Evolutionary conservation across 2,888 invertebrate genomes (phyloP).

Genomic region (Mylabris sibirica): DNA sequence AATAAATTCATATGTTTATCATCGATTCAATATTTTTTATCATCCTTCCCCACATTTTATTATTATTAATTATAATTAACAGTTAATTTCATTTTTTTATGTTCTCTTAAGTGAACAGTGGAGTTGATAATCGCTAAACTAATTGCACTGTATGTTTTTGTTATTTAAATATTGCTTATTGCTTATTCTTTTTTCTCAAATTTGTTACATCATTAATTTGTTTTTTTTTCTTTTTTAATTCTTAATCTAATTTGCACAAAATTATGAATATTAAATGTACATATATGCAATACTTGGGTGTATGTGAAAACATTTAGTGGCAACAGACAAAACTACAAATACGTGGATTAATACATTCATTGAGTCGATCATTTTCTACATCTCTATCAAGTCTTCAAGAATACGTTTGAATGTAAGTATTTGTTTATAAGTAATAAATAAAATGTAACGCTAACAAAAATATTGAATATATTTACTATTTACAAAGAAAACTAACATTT

Average conservation of each 20-base stretch:
- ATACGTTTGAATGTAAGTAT: slow-evolving; percentile 17
- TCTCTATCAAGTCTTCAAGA: slow-evolving; percentile 2
- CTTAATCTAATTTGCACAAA: slow-evolving; percentile 12
- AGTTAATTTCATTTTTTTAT: neutral
- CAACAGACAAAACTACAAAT: slow-evolving; percentile 13
- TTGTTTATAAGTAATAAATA: neutral
- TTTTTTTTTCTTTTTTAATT: slow-evolving; percentile 16
- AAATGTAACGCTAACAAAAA: no score
- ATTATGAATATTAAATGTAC: slow-evolving; percentile 17
- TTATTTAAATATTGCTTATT: slow-evolving; percentile 18
- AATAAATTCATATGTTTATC: slow-evolving; percentile 44
- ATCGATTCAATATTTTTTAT: slow-evolving; percentile 17
- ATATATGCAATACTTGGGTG: slow-evolving; percentile 18
- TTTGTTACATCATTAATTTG: slow-evolving; percentile 9
- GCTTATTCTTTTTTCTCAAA: slow-evolving; percentile 23
- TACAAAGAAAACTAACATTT: neutral
- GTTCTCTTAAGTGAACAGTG: slow-evolving; percentile 8
- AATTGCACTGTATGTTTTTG: slow-evolving; percentile 9
- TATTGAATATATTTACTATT: no score
- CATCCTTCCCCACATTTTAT: neutral
- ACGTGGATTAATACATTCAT: slow-evolving; percentile 21
- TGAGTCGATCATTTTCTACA: slow-evolving; percentile 5
- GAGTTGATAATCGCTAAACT: slow-evolving; percentile 33
- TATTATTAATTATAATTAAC: slow-evolving; percentile 20
- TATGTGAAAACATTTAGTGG: slow-evolving; percentile 29